Percentiles rank a stretch among this genome's conserved stretches.
Conservation (phyloP, 2,797 vertebrate species). For the Hipposideros larvatus region DNA sequence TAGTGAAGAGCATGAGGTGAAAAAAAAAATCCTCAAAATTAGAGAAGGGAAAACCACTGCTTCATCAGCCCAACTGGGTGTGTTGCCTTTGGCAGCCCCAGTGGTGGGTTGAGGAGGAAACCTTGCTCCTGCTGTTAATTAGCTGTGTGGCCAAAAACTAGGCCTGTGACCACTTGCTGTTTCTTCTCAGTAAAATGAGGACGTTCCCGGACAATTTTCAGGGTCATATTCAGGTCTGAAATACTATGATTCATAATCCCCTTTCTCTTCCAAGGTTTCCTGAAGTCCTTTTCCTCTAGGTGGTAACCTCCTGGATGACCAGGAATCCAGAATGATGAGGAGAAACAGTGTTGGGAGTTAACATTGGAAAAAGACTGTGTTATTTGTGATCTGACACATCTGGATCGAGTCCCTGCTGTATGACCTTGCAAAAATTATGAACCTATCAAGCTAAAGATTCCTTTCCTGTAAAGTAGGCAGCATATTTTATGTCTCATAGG, state of each 20-base stretch:
- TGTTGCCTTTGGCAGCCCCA: background rate
- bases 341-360: background rate
- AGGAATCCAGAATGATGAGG: background rate
- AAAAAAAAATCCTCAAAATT: background rate
- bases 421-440: background rate
- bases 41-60: background rate
- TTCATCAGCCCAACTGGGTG: background rate
- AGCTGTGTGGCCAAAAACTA: background rate
- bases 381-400: background rate
- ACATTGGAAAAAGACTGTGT: background rate
- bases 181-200: background rate
- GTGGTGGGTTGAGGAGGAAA: background rate
- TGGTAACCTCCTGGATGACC: background rate
- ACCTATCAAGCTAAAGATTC: background rate
- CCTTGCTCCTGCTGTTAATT: background rate
- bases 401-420: background rate
- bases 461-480: background rate
- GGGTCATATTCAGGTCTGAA: background rate
- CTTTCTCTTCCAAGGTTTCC: background rate
- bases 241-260: background rate
- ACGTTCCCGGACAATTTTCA: background rate
- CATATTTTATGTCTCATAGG: background rate
- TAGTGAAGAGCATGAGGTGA: background rate
- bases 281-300: background rate
- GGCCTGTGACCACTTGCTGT: background rate